These are phyloP conservation scores for Phymorhynchus buccinoides DNA, from an alignment of 1,140 invertebrate species.

Conservation along the genomic window DNA sequence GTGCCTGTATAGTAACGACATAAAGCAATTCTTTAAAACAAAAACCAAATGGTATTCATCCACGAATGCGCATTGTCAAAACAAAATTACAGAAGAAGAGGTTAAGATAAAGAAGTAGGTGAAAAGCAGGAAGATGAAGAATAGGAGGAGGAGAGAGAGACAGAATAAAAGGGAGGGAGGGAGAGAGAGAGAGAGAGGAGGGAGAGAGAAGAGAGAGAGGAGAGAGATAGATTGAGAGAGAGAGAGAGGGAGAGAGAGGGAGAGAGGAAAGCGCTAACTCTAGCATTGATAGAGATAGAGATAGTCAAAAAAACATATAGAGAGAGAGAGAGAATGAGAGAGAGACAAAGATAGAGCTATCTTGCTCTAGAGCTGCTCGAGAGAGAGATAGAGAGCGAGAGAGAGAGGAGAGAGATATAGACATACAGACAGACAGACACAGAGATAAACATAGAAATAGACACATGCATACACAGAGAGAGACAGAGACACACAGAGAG, in stretches of 20 bases:
- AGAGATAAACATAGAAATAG: not conserved
- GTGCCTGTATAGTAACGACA: slow-evolving; percentile 60
- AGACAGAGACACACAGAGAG: not conserved
- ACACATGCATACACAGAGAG: not conserved
- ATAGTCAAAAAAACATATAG: not conserved
- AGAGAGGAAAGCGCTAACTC: no score
- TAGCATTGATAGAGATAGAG: not conserved
- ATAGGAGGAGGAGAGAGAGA: not conserved
- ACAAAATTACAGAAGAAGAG: not conserved
- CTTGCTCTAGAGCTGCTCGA: no score
- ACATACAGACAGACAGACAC: slow-evolving; percentile 4
- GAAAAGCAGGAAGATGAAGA: no score
- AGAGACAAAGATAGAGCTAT: not conserved
- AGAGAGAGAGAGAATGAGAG: not conserved
- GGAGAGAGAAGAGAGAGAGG: not conserved
- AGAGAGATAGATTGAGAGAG: not conserved
- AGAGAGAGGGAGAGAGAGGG: not conserved
- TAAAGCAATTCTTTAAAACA: not conserved
- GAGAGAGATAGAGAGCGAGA: not conserved
- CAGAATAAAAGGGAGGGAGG: not conserved
- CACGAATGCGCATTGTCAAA: not conserved
- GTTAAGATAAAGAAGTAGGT: no score
- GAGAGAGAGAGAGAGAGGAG: slow-evolving; percentile 10
- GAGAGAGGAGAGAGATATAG: not conserved
- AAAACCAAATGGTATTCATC: not conserved